A percentile compares a stretch with the other conserved stretches of the same genome.
Conservation (phyloP, 2,888 invertebrate species). For the Prosopocoilus inquinatus region DNA sequence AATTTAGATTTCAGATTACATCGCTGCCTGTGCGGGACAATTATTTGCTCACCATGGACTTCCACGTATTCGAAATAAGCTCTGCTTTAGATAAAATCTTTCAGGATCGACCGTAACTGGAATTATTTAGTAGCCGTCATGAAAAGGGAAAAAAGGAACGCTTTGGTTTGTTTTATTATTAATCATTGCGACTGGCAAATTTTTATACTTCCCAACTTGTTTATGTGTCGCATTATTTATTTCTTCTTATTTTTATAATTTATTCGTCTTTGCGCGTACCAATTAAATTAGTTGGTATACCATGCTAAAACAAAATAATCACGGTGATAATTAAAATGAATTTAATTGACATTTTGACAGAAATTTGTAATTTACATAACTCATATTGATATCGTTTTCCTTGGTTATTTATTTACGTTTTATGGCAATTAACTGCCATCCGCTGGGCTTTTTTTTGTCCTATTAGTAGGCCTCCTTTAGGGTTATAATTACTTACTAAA, state of each 20-base stretch:
- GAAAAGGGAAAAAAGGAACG: constrained; percentile 30
- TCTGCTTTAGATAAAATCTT: too few relatives aligned
- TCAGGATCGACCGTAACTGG: too few relatives aligned
- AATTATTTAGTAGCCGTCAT: constrained; percentile 2
- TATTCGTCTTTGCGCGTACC: constrained; percentile 21
- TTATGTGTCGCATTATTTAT: constrained; percentile 10
- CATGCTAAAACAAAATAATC: constrained; percentile 22
- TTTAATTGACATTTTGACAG: constrained; percentile 24
- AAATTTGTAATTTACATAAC: constrained; percentile 22
- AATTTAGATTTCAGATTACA: constrained; percentile 2
- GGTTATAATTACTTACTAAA: too few relatives aligned
- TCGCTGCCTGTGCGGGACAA: too few relatives aligned
- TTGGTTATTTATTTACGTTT: too few relatives aligned
- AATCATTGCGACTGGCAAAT: constrained; percentile 9
- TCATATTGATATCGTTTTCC: not conserved
- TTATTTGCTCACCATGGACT: too few relatives aligned
- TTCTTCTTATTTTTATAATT: constrained; percentile 14
- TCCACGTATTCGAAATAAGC: too few relatives aligned
- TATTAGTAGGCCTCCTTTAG: too few relatives aligned
- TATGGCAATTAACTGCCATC: too few relatives aligned
- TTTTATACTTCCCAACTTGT: constrained; percentile 4
- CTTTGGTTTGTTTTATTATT: constrained; percentile 30
- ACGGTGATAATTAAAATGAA: constrained; percentile 19
- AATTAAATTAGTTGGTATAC: constrained; percentile 15
- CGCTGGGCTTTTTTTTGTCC: too few relatives aligned